These are phyloP conservation scores for Leucozona laternaria DNA, from an alignment of 2,888 invertebrate genomes.

Conservation along the genomic window DNA sequence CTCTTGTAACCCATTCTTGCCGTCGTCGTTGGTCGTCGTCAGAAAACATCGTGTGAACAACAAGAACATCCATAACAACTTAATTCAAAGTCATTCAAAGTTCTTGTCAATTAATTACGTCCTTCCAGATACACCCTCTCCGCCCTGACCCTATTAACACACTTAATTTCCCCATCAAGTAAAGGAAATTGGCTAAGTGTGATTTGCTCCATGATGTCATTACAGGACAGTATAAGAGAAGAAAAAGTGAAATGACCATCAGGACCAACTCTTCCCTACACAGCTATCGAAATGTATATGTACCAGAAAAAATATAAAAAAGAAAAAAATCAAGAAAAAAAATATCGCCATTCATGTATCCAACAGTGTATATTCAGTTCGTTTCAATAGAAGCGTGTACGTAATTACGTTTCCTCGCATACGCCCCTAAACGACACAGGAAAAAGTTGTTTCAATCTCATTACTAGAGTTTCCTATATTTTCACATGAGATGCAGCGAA, in stretches of 20 bases:
- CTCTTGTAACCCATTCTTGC: neutral
- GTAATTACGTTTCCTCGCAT: constrained; percentile 32
- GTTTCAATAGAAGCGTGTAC: constrained; percentile 25
- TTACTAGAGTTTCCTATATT: constrained; percentile 49
- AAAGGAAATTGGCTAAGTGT: constrained; percentile 62
- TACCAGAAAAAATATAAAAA: constrained; percentile 15
- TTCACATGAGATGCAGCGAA: constrained; percentile 6
- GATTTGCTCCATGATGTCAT: constrained; percentile 51
- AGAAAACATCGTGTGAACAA: constrained; percentile 25
- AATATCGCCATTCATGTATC: constrained; percentile 15
- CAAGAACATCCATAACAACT: constrained; percentile 41
- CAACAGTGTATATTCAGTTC: constrained; percentile 7
- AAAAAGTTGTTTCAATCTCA: constrained; percentile 60
- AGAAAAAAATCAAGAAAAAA: constrained; percentile 2
- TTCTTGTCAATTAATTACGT: constrained; percentile 66
- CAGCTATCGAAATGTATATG: constrained; percentile 19
- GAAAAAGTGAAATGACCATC: constrained; percentile 4
- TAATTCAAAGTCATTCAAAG: constrained; percentile 67
- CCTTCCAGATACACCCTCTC: neutral
- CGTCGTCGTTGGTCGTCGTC: neutral
- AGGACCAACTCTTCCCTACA: neutral
- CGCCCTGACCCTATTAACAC: constrained; percentile 8
- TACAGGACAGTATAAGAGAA: constrained; percentile 1
- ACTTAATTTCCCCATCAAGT: constrained; percentile 43
- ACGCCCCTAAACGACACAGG: constrained; percentile 15